Evolutionary conservation across 2,888 invertebrate species (phyloP), one percentile per base, ranked within the genome.

Genomic region (Hypolimnas misippus): DNA sequence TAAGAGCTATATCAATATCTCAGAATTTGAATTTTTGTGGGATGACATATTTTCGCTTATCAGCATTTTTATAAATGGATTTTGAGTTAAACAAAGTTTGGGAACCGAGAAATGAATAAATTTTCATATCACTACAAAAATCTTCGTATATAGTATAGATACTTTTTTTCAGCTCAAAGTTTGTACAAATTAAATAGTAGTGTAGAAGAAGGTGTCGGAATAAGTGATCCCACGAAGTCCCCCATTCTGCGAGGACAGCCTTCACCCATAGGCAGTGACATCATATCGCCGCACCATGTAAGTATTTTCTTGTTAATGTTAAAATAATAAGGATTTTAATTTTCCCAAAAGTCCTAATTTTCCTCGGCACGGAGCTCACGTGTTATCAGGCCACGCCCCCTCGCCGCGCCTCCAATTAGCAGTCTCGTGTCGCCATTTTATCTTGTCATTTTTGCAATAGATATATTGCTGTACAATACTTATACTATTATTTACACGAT

Each of bases 231-330:
- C 51, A 83, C 81, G 17, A 89, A 88, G 77, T 93, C 93, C 33
- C 93, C 93, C 3, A 68, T 81, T 8, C 70, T 79, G 57, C 76
- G 81, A 60, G 82, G 84, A 1, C 90, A 93, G 83, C 87, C 88
- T 63, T 85, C 91, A 76, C 83, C 89, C 50, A 84, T 87, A 74
- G 90, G 79, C 73, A 92, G 83, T 77, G 92, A 84, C 73, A 86
- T 84, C 69, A 93, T 84, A 89, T 94, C 79, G 70, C 93, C 84
- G 68, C 93, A 89, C 67, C 88, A 87, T 70, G 90, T 90, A 73
- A 81, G 76, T 31, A 31, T 42, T 16, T 17, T 44, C n/a, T n/a
- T n/a, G n/a, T n/a, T n/a, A n/a, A n/a, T n/a, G n/a, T n/a, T n/a
- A n/a, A n/a, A n/a, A n/a, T n/a, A n/a, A n/a, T n/a, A n/a, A n/a